These are phyloP conservation scores for Heterodera filipjevi DNA, from an alignment of 2,888 invertebrate genomes.

Conservation along the genomic window DNA sequence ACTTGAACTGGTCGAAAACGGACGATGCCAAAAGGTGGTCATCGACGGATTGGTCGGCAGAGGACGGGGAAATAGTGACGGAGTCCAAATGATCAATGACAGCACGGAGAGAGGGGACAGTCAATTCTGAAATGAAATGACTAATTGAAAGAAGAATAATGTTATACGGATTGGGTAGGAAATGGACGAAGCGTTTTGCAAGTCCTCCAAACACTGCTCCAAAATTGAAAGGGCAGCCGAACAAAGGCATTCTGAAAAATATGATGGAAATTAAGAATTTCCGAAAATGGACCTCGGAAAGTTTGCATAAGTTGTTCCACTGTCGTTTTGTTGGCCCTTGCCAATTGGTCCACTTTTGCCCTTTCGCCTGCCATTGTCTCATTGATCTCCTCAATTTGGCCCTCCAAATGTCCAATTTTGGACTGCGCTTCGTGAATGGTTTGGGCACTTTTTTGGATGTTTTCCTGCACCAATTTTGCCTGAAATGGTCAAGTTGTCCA, in stretches of 20 bases:
- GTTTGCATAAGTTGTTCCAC: background rate
- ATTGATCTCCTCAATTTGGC: slow-evolving; percentile 4
- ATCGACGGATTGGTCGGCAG: background rate
- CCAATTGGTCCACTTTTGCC: background rate
- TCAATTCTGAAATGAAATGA: slow-evolving; percentile 33
- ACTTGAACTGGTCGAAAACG: slow-evolving; percentile 30
- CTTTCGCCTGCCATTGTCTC: background rate
- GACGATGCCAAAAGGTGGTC: background rate
- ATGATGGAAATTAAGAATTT: background rate
- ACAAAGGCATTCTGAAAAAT: slow-evolving; percentile 40
- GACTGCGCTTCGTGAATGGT: background rate
- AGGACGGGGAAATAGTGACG: background rate
- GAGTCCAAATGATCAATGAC: slow-evolving; percentile 36
- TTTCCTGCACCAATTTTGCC: slow-evolving; percentile 19
- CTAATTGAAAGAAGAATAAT: background rate
- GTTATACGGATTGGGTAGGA: slow-evolving; percentile 57
- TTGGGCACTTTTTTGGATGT: slow-evolving; percentile 25
- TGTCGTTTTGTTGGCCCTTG: background rate
- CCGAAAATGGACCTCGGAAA: background rate
- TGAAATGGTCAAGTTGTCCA: background rate
- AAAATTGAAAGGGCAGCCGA: slow-evolving; percentile 49
- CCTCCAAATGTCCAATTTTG: slow-evolving; percentile 23
- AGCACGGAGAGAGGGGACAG: slow-evolving; percentile 35
- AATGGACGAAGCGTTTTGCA: slow-evolving; percentile 60
- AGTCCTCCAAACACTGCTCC: slow-evolving; percentile 54